Percentiles rank a stretch among this genome's conserved stretches.
phyloP scores from a whole-genome alignment of 2,113 vertebrate species.

The Lampris incognitus region DNA sequence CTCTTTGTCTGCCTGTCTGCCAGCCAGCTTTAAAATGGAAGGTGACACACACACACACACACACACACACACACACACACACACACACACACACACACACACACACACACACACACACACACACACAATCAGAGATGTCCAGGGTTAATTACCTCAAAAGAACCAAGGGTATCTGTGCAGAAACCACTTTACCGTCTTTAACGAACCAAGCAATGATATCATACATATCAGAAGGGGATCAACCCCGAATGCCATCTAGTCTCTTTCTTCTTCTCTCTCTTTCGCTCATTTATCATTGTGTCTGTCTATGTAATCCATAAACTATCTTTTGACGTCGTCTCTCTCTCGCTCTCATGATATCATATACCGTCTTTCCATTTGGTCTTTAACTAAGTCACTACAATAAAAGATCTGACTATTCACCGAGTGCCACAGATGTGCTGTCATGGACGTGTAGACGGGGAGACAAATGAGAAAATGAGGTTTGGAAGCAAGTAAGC shows the following conservation, averaged over 20 bases:
- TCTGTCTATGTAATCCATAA: conserved; percentile 20
- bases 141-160: conserved; percentile 3
- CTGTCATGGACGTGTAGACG: conserved; percentile 25
- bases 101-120: background rate
- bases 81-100: background rate
- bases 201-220: conserved; percentile 34
- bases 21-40: conserved; percentile 79
- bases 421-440: conserved; percentile 19
- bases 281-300: conserved; percentile 17
- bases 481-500: too few relatives aligned
- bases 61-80: background rate
- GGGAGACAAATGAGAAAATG: background rate
- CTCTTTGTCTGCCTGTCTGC: conserved; percentile 81
- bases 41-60: conserved; percentile 32
- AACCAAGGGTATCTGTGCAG: conserved; percentile 12
- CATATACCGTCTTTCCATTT: background rate
- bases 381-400: background rate
- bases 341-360: background rate
- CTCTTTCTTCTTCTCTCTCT: background rate
- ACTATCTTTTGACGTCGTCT: background rate
- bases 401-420: conserved; percentile 19
- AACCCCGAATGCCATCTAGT: conserved; percentile 24
- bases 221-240: conserved; percentile 17
- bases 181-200: conserved; percentile 16
- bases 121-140: too few relatives aligned